Evolutionary conservation across 2,797 vertebrate species (phyloP).

Genomic region (Sebastes hubbsi): DNA sequence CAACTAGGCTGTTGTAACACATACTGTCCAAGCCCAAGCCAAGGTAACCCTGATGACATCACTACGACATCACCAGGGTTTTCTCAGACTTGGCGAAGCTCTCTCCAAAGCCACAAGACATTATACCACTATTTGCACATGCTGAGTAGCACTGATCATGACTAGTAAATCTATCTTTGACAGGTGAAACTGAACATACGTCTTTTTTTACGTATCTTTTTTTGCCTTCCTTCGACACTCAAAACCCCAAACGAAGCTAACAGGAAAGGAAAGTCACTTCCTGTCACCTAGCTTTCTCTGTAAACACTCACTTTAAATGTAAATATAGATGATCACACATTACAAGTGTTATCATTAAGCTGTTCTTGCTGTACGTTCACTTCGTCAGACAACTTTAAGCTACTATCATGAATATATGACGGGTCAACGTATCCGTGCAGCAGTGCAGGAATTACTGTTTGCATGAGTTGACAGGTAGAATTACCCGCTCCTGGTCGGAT

Average conservation of each 20-base stretch:
- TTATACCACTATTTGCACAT: neutral
- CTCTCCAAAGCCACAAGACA: neutral
- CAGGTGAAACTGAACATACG: neutral
- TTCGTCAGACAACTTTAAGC: neutral
- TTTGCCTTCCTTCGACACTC: neutral
- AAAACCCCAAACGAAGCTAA: neutral
- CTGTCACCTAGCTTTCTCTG: accelerated
- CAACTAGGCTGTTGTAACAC: accelerated
- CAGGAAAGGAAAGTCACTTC: accelerated
- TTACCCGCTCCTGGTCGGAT: neutral
- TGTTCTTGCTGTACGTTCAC: neutral
- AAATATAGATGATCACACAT: accelerated
- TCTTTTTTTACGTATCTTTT: neutral
- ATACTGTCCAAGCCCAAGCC: neutral
- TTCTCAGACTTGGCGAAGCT: accelerated
- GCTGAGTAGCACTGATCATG: neutral
- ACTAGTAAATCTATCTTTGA: neutral
- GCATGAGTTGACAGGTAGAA: neutral
- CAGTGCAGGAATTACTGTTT: neutral
- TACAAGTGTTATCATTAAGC: neutral
- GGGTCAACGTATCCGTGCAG: neutral
- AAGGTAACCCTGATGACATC: neutral
- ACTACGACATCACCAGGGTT: neutral
- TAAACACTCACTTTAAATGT: neutral
- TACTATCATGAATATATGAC: accelerated